Evolutionary conservation across 2,888 invertebrate genomes (phyloP).

Genomic region (Coenonympha glycerion): DNA sequence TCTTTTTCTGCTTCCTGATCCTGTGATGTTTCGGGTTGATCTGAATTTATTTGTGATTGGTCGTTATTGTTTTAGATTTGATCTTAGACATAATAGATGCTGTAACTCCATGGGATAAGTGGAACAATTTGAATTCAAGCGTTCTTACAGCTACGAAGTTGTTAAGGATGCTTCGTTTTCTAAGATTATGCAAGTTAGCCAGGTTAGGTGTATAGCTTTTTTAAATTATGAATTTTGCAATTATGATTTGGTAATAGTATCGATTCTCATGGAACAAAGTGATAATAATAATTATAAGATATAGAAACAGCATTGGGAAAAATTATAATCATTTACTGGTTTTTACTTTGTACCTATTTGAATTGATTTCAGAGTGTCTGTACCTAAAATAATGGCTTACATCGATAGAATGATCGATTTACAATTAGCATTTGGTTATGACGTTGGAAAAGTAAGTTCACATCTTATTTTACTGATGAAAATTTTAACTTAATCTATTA

Average conservation of each 20-base stretch:
- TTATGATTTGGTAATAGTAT: too few species aligned
- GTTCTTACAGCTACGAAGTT: conserved; percentile 63
- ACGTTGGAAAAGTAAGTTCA: conserved; percentile 72
- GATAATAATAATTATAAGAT: too few species aligned
- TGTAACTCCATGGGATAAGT: conserved; percentile 56
- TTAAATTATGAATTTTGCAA: too few species aligned
- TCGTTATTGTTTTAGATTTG: conserved; percentile 48
- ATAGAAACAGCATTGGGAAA: too few species aligned
- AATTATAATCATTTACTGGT: background rate
- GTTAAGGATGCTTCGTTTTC: conserved; percentile 59
- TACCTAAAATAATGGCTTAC: conserved; percentile 68
- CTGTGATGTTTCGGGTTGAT: too few species aligned
- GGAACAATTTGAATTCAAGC: conserved; percentile 58
- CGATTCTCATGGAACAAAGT: too few species aligned
- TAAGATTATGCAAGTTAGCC: conserved; percentile 62
- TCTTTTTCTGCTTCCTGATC: too few species aligned
- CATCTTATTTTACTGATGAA: background rate
- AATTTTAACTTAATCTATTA: too few species aligned
- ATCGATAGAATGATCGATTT: conserved; percentile 74
- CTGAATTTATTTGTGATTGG: background rate
- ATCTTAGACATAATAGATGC: conserved; percentile 58
- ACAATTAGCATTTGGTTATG: conserved; percentile 77
- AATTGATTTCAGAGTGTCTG: conserved; percentile 28
- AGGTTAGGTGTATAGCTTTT: too few species aligned
- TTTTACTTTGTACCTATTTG: background rate